These are phyloP conservation scores for Halcyon senegalensis DNA, from an alignment of 2,113 vertebrate genomes.

Conservation along the genomic window DNA sequence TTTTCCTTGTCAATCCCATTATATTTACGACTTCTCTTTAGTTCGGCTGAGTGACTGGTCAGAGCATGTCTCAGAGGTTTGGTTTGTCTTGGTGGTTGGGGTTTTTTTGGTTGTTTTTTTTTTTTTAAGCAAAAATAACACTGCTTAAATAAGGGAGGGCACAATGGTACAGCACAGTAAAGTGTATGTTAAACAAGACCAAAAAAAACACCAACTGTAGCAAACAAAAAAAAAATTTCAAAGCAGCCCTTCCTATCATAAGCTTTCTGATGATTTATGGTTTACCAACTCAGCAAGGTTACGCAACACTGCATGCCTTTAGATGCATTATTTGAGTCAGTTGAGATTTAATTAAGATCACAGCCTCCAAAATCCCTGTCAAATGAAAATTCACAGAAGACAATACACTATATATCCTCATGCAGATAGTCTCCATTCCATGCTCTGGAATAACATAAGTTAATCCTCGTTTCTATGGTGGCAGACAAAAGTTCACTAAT, in stretches of 20 bases:
- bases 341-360: conserved; percentile 99
- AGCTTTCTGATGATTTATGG: conserved; percentile 85
- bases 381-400: conserved; percentile 91
- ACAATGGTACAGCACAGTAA: neutral
- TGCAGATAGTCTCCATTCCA: conserved; percentile 89
- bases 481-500: conserved; percentile 89
- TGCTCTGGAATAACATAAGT: conserved; percentile 84
- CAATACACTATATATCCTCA: conserved; percentile 87
- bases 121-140: conserved; percentile 46
- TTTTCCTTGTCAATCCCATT: conserved; percentile 57
- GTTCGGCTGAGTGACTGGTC: conserved; percentile 59
- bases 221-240: conserved; percentile 71
- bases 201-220: conserved; percentile 52
- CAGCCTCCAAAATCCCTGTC: conserved; percentile 91
- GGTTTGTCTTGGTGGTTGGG: neutral
- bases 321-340: conserved; percentile 89
- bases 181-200: conserved; percentile 27
- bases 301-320: conserved; percentile 87
- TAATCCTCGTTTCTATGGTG: conserved; percentile 92
- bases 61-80: conserved; percentile 39
- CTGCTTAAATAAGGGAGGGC: neutral
- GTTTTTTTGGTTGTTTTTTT: neutral
- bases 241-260: conserved; percentile 75
- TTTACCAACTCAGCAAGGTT: conserved; percentile 85
- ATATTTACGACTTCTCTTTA: conserved; percentile 45